Evolutionary conservation across 2,888 invertebrate genomes (phyloP).

Genomic region (Temnothorax unifasciatus): DNA sequence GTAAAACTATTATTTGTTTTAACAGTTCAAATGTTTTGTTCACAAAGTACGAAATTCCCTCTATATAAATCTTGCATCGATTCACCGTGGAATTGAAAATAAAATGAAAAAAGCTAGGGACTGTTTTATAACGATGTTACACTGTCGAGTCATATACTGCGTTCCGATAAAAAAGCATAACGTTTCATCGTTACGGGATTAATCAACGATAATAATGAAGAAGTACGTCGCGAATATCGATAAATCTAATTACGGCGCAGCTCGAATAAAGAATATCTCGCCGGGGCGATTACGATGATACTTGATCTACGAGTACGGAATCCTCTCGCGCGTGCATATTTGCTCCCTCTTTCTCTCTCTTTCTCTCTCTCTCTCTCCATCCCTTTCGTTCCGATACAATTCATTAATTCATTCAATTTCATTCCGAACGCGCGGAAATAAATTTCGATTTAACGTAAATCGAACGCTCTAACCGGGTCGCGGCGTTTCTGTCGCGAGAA

Average conservation of each 20-base stretch:
- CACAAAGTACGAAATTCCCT: constrained; percentile 11
- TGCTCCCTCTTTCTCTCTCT: background rate
- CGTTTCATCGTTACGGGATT: constrained; percentile 38
- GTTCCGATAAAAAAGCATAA: constrained; percentile 7
- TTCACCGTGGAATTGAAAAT: constrained; percentile 16
- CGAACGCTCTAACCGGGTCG: constrained; percentile 42
- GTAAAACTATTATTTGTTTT: constrained; percentile 13
- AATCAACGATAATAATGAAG: constrained; percentile 36
- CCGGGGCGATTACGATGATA: constrained; percentile 33
- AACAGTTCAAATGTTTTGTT: background rate
- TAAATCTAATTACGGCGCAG: constrained; percentile 45
- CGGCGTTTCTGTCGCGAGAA: constrained; percentile 41
- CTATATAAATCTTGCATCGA: constrained; percentile 18
- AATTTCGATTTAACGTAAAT: constrained; percentile 55
- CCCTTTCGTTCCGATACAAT: constrained; percentile 24
- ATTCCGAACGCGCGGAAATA: constrained; percentile 40
- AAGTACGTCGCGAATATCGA: constrained; percentile 26
- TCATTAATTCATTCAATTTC: constrained; percentile 56
- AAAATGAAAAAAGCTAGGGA: constrained; percentile 27
- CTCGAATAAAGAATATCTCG: constrained; percentile 37
- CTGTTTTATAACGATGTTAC: background rate
- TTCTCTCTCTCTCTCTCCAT: background rate
- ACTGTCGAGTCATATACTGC: background rate
- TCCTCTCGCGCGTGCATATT: no score
- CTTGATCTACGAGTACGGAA: constrained; percentile 30